Base-by-base conservation (phyloP, 2,113 vertebrate genomes). In the Lasiurus cinereus region DNA sequence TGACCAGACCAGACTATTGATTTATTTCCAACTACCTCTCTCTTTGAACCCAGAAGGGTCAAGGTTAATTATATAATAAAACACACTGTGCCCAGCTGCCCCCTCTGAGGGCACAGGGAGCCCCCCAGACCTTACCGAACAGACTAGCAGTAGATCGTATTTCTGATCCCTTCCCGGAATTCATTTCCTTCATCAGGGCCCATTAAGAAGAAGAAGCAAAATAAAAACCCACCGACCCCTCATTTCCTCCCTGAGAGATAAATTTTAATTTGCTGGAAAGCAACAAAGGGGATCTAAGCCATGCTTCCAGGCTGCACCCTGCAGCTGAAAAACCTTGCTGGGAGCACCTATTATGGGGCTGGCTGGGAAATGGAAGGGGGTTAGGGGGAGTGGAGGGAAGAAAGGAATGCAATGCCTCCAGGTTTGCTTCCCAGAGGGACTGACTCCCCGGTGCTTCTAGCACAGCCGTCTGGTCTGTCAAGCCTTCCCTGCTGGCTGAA, bases 51-150 rank as follows among this genome's bases (percentile, higher is more conserved):
- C 96, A 74, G 29, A 96, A 95, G 92, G 98, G 98, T 98, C 98
- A 98, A 98, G 98, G 98, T 98, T 98, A 98, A 98, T 98, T 98
- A 97, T 97, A 97, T 98, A 98, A 98, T 98, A 98, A 98, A 98
- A 97, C 97, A 97, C 90, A 97, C 97, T 95, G 96, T 92, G 96
- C 90, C 95, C 98, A 98, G 97, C 98, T 98, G 98, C 95, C 97
- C 93, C 96, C 96, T 96, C 85, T 93, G 97, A 90, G 97, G 95
- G 94, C 19, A 16, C 80, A 39, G 67, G n/a, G 94, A 95, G 88
- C 74, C 86, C 88, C 88, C 86, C 43, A 33, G 21, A 90, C 82
- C 56, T 88, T 96, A 77, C 89, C 1, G 12, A 78, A 92, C 48
- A 59, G 50, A 91, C 31, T 33, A 97, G 91, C 27, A 56, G 69